Evolutionary conservation across 2,113 vertebrate species (phyloP).

Genomic region (Pachycephala philippinensis): DNA sequence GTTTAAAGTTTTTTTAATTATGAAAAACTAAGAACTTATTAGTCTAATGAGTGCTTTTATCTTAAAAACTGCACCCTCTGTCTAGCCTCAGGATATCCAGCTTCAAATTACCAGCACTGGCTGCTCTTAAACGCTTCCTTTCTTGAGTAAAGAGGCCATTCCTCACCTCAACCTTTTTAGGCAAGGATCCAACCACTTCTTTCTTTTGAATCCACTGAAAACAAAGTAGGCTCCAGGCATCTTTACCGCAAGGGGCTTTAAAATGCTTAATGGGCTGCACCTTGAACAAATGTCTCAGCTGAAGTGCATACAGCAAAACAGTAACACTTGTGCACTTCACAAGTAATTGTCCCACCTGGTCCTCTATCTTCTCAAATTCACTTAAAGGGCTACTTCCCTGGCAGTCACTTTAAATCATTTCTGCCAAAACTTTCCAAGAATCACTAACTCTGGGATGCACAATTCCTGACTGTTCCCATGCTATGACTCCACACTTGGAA

Average conservation of each 20-base stretch:
- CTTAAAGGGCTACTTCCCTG: background rate
- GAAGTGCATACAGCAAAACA: background rate
- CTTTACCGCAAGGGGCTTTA: background rate
- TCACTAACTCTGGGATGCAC: no score
- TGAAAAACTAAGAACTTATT: background rate
- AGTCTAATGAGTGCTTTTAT: background rate
- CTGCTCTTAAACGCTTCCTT: background rate
- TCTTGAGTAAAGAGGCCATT: background rate
- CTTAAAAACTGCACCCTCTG: background rate
- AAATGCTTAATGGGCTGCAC: background rate
- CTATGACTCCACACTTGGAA: background rate
- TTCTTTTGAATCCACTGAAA: background rate
- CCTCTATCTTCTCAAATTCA: background rate
- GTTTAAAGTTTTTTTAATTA: background rate
- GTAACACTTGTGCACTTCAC: background rate
- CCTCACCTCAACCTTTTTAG: background rate
- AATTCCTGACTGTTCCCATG: background rate
- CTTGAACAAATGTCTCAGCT: background rate
- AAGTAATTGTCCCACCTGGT: background rate
- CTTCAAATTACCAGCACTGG: background rate
- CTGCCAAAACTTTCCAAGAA: background rate
- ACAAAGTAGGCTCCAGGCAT: accelerated
- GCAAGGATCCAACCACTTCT: background rate
- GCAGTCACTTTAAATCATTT: background rate
- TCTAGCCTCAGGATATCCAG: background rate